Evolutionary conservation across 2,888 invertebrate genomes (phyloP).

Genomic region (Drosophila mulleri): DNA sequence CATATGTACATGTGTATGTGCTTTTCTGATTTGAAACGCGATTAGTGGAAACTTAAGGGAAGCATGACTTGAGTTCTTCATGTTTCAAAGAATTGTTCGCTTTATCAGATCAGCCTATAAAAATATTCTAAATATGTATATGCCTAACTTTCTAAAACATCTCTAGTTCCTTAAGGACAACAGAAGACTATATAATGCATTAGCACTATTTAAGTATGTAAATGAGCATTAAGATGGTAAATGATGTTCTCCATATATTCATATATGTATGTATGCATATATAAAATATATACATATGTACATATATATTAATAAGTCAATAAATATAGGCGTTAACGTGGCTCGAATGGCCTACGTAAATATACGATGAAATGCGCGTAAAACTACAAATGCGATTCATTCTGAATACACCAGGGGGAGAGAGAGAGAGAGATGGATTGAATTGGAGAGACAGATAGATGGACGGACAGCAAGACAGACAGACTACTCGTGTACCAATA

Average conservation of each 20-base stretch:
- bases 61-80: too few relatives aligned
- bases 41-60: too few relatives aligned
- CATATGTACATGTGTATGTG: too few relatives aligned
- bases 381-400: slow-evolving; percentile 53
- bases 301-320: slow-evolving; percentile 64
- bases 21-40: too few relatives aligned
- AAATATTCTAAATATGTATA: not conserved
- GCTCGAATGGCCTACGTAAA: slow-evolving; percentile 75
- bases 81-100: not conserved
- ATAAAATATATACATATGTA: too few relatives aligned
- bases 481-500: slow-evolving; percentile 12
- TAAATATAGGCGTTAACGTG: slow-evolving; percentile 80
- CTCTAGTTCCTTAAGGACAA: not conserved
- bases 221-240: slow-evolving; percentile 50
- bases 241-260: slow-evolving; percentile 48
- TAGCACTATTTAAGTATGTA: too few relatives aligned
- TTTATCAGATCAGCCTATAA: not conserved
- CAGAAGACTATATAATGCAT: not conserved
- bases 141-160: not conserved
- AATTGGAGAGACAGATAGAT: not conserved
- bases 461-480: slow-evolving; percentile 3
- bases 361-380: slow-evolving; percentile 72
- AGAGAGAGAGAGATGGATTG: slow-evolving; percentile 14
- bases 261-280: not conserved
- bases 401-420: slow-evolving; percentile 37